Percentiles rank a stretch among this genome's conserved stretches.
These are phyloP conservation scores for Spilogale gracilis DNA, from an alignment of 2,113 vertebrate genomes.

Conservation along the genomic window DNA sequence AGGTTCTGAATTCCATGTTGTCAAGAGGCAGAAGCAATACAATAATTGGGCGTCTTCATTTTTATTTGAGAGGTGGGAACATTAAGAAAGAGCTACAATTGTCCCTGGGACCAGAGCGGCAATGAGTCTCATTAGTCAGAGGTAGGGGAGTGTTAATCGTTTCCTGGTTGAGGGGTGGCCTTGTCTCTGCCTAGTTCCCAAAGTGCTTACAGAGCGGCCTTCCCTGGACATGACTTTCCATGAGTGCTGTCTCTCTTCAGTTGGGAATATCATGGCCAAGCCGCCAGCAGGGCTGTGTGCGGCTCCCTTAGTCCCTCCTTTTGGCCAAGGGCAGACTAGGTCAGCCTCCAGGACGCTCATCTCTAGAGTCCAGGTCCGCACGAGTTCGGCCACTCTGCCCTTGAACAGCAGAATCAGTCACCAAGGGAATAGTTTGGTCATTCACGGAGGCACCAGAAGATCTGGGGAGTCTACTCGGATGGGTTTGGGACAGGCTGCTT, in stretches of 20 bases:
- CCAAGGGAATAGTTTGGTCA: background rate
- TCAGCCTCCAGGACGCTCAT: background rate
- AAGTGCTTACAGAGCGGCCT: background rate
- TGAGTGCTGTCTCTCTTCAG: background rate
- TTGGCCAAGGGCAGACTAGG: background rate
- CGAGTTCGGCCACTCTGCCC: background rate
- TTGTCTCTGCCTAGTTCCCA: slow-evolving; percentile 33
- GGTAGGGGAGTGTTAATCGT: background rate
- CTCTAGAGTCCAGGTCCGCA: background rate
- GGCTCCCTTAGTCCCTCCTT: background rate
- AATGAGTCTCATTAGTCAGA: background rate
- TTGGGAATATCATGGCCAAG: background rate
- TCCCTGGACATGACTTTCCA: slow-evolving; percentile 19
- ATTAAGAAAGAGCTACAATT: background rate
- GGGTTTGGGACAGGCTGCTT: background rate
- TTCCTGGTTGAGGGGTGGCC: slow-evolving; percentile 27
- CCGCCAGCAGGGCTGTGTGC: slow-evolving; percentile 13
- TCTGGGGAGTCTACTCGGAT: background rate
- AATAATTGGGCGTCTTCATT: background rate
- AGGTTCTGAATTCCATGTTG: background rate
- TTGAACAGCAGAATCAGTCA: background rate
- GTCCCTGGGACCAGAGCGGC: background rate
- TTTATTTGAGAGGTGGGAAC: background rate
- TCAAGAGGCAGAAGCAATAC: background rate
- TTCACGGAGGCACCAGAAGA: background rate